Evolutionary conservation across 2,888 invertebrate species (phyloP), one percentile per base, ranked within the genome.

Genomic region (Orthosia cruda): DNA sequence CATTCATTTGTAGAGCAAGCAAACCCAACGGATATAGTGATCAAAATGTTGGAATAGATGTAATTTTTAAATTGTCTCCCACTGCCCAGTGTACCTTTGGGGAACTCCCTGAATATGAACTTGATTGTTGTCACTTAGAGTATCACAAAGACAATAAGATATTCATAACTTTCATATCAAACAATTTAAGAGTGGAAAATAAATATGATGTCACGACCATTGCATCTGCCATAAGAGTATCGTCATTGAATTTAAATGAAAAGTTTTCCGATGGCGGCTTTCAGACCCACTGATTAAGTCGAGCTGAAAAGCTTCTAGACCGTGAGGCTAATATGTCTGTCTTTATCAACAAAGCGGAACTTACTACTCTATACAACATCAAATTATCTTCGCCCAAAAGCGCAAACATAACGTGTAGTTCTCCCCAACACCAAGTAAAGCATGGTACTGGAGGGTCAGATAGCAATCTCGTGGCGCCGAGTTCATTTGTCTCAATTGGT

Each of bases 401-500:
- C 49, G 47, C 64, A 73, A 77, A 61, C 3, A 80, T 67, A 80
- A 71, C 59, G 59, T 52, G 55, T 58, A 61, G 57, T 79, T 74
- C 49, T 74, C 20, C 3, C n/a, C 13, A 57, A 32, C 65, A 57
- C 57, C 26, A 73, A 74, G 70, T 71, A 74, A 80, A 81, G 47
- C 50, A 57, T 57, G 62, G 80, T 82, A 77, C 69, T 64, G 18
- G 77, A 84, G 87, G 83, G 87, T 74, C 80, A 71, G 81, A 74
- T 87, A 83, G 74, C 64, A 66, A 85, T 87, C 86, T 83, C 67
- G 87, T 90, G 95, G 95, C 95, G 95, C 95, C 95, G 93, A 77
- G 84, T 87, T 94, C 93, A 94, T 95, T 95, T 93, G 92, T 92
- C 88, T 93, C 95, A 95, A 95, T 95, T 95, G 94, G 89, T 85